Evolutionary conservation across 64 coral and sea anemone genomes (phyloP).

Genomic region (Stichodactyla mertensii): DNA sequence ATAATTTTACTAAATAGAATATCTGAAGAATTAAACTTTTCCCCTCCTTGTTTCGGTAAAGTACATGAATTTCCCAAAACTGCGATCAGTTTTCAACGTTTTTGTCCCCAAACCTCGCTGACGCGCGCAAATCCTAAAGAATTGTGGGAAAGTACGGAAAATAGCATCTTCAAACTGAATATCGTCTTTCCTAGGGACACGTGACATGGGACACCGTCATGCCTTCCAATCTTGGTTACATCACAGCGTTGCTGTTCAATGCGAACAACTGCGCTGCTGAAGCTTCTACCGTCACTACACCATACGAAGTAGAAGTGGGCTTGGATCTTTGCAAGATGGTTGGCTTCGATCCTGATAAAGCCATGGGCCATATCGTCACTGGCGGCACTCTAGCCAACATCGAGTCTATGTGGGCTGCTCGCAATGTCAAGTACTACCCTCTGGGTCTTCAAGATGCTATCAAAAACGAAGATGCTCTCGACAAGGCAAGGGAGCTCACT

Average conservation of each 20-base stretch:
- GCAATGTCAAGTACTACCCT: slow-evolving; percentile 68
- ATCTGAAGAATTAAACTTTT: no score
- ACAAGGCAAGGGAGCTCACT: slow-evolving; percentile 37
- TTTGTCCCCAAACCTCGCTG: no score
- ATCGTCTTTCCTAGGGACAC: slow-evolving; percentile 38
- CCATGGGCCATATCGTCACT: slow-evolving; percentile 34
- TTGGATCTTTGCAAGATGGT: slow-evolving; percentile 71
- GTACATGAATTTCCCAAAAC: no score
- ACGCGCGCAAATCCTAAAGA: no score
- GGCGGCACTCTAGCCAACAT: slow-evolving; percentile 67
- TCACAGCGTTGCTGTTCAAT: slow-evolving; percentile 59
- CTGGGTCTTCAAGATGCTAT: slow-evolving; percentile 62
- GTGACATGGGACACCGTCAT: slow-evolving; percentile 69
- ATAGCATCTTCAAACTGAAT: background rate
- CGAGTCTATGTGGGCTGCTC: slow-evolving; percentile 68
- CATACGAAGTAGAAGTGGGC: slow-evolving; percentile 68
- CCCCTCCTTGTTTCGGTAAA: no score
- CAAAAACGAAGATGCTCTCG: slow-evolving; percentile 26
- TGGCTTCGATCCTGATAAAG: slow-evolving; percentile 53
- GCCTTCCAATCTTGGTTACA: slow-evolving; percentile 72
- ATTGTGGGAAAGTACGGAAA: no score
- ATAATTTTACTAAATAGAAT: no score
- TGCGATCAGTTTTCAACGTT: no score
- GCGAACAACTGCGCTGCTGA: slow-evolving; percentile 73
- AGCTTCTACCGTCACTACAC: slow-evolving; percentile 51